Evolutionary conservation across 1,140 invertebrate species (phyloP).

Genomic region (Drosophila jambulina): DNA sequence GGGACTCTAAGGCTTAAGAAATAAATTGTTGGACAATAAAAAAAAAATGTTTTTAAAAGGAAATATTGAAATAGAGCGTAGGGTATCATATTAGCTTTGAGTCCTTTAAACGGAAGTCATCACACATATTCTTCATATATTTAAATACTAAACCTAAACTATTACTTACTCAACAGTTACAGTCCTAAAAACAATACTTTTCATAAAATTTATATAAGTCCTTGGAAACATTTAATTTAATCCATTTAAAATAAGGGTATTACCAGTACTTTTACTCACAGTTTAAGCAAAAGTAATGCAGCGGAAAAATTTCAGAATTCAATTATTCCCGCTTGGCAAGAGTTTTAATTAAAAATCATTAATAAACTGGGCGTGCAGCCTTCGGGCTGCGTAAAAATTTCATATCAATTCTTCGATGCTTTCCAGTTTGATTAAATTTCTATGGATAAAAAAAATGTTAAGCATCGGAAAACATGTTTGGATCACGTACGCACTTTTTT

Average conservation of each 20-base stretch:
- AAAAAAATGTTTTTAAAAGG: no score
- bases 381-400: slow-evolving; percentile 12
- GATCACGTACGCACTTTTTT: slow-evolving; percentile 45
- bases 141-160: no score
- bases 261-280: background rate
- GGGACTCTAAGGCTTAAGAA: background rate
- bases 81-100: no score
- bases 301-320: slow-evolving; percentile 22
- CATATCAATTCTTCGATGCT: slow-evolving; percentile 27
- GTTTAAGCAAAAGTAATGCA: slow-evolving; percentile 5
- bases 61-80: no score
- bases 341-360: slow-evolving; percentile 49
- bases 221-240: background rate
- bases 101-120: no score
- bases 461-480: slow-evolving; percentile 25
- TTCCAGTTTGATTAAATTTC: slow-evolving; percentile 48
- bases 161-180: no score
- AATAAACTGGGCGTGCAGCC: slow-evolving; percentile 6
- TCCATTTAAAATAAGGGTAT: slow-evolving; percentile 1
- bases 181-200: no score
- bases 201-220: no score
- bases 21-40: background rate
- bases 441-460: slow-evolving; percentile 10
- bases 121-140: no score
- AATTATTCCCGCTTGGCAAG: slow-evolving; percentile 15